Conservation (phyloP, 2,888 invertebrate genomes). For the Brachyptera putata region DNA sequence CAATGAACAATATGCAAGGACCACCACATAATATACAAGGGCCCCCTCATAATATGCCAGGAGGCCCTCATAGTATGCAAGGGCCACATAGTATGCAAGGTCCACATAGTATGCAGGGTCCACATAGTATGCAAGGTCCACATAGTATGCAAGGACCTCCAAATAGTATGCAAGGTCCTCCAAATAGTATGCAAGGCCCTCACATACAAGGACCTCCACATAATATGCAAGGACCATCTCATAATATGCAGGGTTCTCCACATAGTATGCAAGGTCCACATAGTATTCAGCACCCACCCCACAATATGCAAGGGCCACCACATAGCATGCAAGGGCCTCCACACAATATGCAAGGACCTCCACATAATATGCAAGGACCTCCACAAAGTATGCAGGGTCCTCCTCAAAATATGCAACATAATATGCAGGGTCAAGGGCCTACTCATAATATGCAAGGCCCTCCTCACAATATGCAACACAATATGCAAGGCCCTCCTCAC, state of each 20-base stretch:
- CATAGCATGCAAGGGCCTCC: constrained; percentile 6
- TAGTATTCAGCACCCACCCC: constrained; percentile 1
- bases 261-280: constrained; percentile 6
- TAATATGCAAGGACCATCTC: constrained; percentile 20
- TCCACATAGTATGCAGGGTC: neutral
- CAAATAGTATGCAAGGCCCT: neutral
- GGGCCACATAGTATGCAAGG: constrained; percentile 6
- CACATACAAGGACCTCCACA: constrained; percentile 14
- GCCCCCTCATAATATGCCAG: constrained; percentile 4
- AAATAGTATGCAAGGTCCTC: neutral
- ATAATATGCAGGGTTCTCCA: constrained; percentile 2
- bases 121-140: neutral
- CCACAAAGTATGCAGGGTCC: constrained; percentile 24
- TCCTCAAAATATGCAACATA: neutral
- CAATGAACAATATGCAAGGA: constrained; percentile 28
- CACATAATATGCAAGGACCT: constrained; percentile 1
- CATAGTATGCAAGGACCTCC: neutral
- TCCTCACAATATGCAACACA: constrained; percentile 5
- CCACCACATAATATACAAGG: constrained; percentile 2
- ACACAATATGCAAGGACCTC: constrained; percentile 7
- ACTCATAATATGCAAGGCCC: constrained; percentile 8
- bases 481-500: constrained; percentile 5
- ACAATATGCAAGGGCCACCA: constrained; percentile 9
- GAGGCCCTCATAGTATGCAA: neutral
- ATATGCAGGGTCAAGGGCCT: constrained; percentile 1